Base-by-base conservation (phyloP, 2,113 vertebrate species). In the Hucho hucho region DNA sequence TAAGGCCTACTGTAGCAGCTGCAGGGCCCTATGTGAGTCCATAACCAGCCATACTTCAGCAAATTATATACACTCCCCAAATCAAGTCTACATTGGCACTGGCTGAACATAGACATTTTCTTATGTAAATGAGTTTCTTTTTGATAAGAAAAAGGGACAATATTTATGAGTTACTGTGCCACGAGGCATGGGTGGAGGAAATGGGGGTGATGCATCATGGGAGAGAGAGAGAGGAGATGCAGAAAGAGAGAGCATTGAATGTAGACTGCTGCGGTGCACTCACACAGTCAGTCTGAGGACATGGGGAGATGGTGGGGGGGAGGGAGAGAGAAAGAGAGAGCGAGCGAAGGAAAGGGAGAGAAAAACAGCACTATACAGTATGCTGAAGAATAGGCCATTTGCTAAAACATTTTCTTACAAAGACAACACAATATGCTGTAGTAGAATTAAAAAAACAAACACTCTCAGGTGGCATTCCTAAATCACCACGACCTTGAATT, bases 171-270 rank as follows among this genome's bases (percentile, higher is more conserved):
- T 9, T 56, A 32, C 49, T 9, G 69, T 58, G 7, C 49, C 25
- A 28, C 24, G 14, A 25, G 56, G 49, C 25, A 26, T 14, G 24
- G 26, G 69, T 7, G 14, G 24, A 56, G 47, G 32, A 7, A 49
- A 13, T 49, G 1, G 28, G 49, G 32, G 47, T 3, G 9, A 18
- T 4, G 20, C 64, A 74, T 18, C 28, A 20, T 61, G 3, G 26
- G 32, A 7, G 63, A 72, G 24, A 61, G 49, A 65, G 4, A 53
- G 4, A 32, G 32, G 6, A 32, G 16, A 61, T 28, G 18, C 43
- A n/a, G 6, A 47, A 43, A 69, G 20, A 29, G 4, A 20, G 6
- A 73, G 56, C 73, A 56, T 76, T 69, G 71, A 69, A 67, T 64
- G 70, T 67, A 4, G 7, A 25, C 68, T 73, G 53, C 14, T 13